These are phyloP conservation scores for Labeo calbasu DNA, from an alignment of 2,797 vertebrate genomes.

Conservation along the genomic window DNA sequence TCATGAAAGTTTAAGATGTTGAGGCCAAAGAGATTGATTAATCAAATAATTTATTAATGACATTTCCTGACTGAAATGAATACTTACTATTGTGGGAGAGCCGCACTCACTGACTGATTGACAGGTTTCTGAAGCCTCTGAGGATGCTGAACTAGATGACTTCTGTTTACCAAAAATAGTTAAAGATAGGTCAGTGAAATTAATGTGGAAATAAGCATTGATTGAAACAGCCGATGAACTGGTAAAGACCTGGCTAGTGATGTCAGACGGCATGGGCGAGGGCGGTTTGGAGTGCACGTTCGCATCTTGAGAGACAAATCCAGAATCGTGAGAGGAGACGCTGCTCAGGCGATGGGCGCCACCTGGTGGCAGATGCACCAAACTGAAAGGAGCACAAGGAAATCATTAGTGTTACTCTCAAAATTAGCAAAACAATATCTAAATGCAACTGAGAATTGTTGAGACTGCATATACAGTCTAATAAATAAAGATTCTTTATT, in stretches of 20 bases:
- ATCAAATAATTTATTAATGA: background rate
- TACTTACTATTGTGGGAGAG: slow-evolving; percentile 94
- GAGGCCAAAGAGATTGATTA: background rate
- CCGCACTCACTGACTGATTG: slow-evolving; percentile 98
- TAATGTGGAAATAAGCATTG: background rate
- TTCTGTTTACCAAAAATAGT: slow-evolving; percentile 80
- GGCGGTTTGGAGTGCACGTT: slow-evolving; percentile 94
- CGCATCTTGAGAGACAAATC: slow-evolving; percentile 95
- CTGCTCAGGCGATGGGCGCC: slow-evolving; percentile 92
- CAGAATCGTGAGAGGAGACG: slow-evolving; percentile 96
- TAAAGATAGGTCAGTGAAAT: slow-evolving; percentile 56
- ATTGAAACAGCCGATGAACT: slow-evolving; percentile 1
- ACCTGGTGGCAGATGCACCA: slow-evolving; percentile 88
- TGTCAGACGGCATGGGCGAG: slow-evolving; percentile 96
- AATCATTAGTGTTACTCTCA: slow-evolving; percentile 75
- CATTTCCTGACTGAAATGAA: background rate
- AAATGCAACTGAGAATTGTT: background rate
- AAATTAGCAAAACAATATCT: background rate
- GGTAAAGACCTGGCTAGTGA: slow-evolving; percentile 89
- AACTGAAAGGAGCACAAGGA: slow-evolving; percentile 78
- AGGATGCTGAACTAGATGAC: slow-evolving; percentile 97
- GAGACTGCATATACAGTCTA: background rate
- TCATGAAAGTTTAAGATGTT: background rate
- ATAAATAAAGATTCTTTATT: background rate
- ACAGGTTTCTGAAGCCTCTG: slow-evolving; percentile 96